Evolutionary conservation across 2,113 vertebrate species (phyloP).

Genomic region (Origma solitaria): DNA sequence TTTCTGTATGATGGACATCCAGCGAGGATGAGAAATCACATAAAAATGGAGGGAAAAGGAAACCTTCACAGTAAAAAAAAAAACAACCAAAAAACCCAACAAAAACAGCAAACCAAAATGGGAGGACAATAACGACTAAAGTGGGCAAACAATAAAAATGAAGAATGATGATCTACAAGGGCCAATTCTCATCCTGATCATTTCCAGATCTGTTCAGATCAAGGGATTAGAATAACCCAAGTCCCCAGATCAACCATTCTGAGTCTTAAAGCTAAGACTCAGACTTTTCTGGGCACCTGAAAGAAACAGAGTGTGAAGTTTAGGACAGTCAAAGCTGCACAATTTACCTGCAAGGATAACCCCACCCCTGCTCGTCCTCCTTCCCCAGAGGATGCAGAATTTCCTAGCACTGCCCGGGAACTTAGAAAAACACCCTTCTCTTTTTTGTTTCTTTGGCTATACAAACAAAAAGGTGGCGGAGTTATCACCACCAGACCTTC

Average conservation of each 20-base stretch:
- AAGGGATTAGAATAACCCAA: neutral
- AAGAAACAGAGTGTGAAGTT: neutral
- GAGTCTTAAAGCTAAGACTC: neutral
- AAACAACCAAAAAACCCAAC: too few species aligned
- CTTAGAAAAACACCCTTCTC: neutral
- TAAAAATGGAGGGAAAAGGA: neutral
- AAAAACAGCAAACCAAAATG: neutral
- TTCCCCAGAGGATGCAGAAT: neutral
- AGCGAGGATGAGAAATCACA: neutral
- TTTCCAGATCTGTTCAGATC: neutral
- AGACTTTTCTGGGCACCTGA: neutral
- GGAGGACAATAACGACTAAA: neutral
- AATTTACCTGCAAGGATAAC: neutral
- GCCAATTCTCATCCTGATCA: neutral
- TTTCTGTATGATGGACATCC: neutral
- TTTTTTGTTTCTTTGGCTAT: neutral
- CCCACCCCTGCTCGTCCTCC: neutral
- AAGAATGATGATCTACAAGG: rapidly evolving
- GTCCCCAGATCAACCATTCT: neutral
- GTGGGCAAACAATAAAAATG: neutral
- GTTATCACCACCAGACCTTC: neutral
- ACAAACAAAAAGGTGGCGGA: neutral
- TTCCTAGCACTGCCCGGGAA: neutral
- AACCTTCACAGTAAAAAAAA: neutral
- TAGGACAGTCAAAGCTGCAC: neutral